A percentile compares a stretch with the other conserved stretches of the same genome.
phyloP scores from a whole-genome alignment of 2,797 vertebrate genomes.

The Helicolenus hilgendorfi region DNA sequence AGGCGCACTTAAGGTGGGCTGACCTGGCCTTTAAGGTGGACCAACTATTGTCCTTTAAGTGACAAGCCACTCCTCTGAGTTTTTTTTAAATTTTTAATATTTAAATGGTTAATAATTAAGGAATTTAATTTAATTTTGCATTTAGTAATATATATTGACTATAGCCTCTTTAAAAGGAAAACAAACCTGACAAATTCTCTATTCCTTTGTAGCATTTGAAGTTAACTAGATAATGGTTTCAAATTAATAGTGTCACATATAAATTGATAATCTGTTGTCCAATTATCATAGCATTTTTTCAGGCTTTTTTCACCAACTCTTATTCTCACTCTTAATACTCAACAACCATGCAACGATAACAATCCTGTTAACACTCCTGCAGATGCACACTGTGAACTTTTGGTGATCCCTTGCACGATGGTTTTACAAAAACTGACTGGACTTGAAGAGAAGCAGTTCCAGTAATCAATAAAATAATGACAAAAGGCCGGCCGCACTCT shows the following conservation, averaged over 20 bases:
- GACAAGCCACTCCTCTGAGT: too few species aligned
- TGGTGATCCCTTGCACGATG: neutral
- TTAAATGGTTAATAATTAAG: too few species aligned
- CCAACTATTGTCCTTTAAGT: too few species aligned
- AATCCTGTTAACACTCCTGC: neutral
- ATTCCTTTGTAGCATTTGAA: neutral
- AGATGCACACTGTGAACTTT: constrained; percentile 36
- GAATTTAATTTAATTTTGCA: too few species aligned
- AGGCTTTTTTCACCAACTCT: neutral
- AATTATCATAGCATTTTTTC: neutral
- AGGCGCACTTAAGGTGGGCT: too few species aligned
- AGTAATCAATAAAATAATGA: constrained; percentile 70
- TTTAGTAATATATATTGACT: neutral
- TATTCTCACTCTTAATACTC: neutral
- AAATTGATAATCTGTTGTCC: neutral
- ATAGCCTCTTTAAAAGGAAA: neutral
- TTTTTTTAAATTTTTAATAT: too few species aligned
- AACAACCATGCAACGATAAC: neutral
- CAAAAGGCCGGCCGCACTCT: neutral
- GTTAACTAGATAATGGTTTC: neutral
- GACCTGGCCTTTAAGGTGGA: too few species aligned
- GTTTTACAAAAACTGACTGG: constrained; percentile 31
- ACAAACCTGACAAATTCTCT: neutral
- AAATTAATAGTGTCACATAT: neutral
- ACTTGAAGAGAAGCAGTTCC: constrained; percentile 52